Percentiles rank a stretch among this genome's conserved stretches.
phyloP scores from a whole-genome alignment of 1,140 invertebrate genomes.

The Melanaphis sacchari region DNA sequence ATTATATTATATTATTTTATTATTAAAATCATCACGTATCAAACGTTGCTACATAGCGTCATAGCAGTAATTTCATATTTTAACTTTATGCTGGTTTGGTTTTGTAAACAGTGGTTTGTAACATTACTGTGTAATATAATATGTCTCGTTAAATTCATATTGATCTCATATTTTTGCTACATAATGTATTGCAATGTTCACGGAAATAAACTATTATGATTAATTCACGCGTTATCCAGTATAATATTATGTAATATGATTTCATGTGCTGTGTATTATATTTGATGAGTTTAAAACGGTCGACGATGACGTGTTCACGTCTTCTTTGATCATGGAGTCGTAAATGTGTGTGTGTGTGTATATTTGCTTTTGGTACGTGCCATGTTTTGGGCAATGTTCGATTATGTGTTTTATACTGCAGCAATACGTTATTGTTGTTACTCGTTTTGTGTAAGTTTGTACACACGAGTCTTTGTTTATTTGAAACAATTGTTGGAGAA shows the following conservation, averaged over 20 bases:
- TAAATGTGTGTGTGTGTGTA: not conserved
- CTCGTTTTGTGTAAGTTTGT: not conserved
- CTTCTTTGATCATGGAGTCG: not conserved
- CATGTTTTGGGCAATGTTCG: not conserved
- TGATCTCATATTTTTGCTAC: not conserved
- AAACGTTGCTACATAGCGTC: not conserved
- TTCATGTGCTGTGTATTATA: not conserved
- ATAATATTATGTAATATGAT: not conserved
- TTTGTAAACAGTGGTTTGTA: not conserved
- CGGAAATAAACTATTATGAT: not conserved
- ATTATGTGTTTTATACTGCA: not conserved
- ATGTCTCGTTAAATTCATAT: not conserved
- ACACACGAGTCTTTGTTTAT: not conserved
- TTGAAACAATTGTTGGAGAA: not conserved
- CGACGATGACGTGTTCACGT: not conserved
- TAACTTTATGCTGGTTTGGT: not conserved
- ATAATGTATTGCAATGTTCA: not conserved
- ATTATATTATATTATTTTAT: not conserved
- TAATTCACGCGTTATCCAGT: not conserved
- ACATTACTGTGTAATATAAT: not conserved
- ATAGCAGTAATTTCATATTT: not conserved
- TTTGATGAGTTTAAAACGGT: not conserved
- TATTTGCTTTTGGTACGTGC: conserved; percentile 27
- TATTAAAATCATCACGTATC: not conserved
- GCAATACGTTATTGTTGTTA: not conserved